These are phyloP conservation scores for Drosophila formosana DNA, from an alignment of 2,888 invertebrate species.

Conservation along the genomic window DNA sequence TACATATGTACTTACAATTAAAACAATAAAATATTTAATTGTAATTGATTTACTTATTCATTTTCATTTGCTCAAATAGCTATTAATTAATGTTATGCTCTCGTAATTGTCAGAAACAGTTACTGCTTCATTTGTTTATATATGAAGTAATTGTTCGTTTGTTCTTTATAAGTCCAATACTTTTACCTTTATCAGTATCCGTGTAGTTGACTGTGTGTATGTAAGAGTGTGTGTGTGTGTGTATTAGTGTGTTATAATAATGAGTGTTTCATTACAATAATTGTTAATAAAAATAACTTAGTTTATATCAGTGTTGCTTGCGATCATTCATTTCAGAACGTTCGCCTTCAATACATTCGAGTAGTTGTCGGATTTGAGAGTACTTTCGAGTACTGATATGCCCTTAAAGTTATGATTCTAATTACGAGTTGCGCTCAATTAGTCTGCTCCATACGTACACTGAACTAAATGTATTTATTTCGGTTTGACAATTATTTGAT, in stretches of 20 bases:
- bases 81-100: constrained; percentile 38
- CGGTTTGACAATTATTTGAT: constrained; percentile 50
- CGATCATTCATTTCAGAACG: constrained; percentile 48
- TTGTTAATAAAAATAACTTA: constrained; percentile 73
- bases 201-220: constrained; percentile 41
- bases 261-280: constrained; percentile 55
- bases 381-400: constrained; percentile 51
- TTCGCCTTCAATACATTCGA: constrained; percentile 50
- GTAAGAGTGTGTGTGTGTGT: constrained; percentile 39
- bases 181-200: constrained; percentile 29
- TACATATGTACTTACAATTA: constrained; percentile 41
- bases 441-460: constrained; percentile 32
- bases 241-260: constrained; percentile 34
- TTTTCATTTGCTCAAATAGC: constrained; percentile 35
- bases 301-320: constrained; percentile 77
- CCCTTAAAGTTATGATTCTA: constrained; percentile 48
- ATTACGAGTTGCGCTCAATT: constrained; percentile 18
- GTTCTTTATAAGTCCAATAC: constrained; percentile 74
- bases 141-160: constrained; percentile 46
- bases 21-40: constrained; percentile 49
- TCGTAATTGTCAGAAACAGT: constrained; percentile 60
- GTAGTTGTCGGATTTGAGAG: constrained; percentile 2
- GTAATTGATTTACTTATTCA: constrained; percentile 19
- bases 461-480: constrained; percentile 45
- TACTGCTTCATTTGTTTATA: constrained; percentile 39